Percentiles rank a stretch among this genome's conserved stretches.
These are phyloP conservation scores for Volucella inflata DNA, from an alignment of 2,888 invertebrate genomes.

Conservation along the genomic window DNA sequence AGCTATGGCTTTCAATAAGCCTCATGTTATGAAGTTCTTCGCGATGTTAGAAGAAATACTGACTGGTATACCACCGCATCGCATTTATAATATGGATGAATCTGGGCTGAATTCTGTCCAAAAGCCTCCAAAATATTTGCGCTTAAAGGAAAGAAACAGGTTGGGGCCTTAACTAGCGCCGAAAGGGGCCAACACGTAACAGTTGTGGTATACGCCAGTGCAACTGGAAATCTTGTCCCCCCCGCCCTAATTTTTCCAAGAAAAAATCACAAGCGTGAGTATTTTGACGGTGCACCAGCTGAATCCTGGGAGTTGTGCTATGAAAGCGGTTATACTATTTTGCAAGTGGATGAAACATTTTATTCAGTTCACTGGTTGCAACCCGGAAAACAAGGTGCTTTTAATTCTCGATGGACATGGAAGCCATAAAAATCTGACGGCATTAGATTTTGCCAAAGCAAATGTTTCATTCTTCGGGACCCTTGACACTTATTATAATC, in stretches of 20 bases:
- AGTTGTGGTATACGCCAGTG: slow-evolving; percentile 31
- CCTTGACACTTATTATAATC: slow-evolving; percentile 7
- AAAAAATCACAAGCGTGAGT: slow-evolving; percentile 8
- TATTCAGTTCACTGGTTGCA: slow-evolving; percentile 22
- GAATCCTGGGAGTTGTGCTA: slow-evolving; percentile 27
- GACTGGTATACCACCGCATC: too few relatives aligned
- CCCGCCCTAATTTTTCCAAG: slow-evolving; percentile 24
- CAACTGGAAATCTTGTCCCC: slow-evolving; percentile 33
- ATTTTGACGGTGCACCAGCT: slow-evolving; percentile 12
- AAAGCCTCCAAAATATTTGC: too few relatives aligned
- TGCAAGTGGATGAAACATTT: slow-evolving; percentile 15
- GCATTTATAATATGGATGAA: too few relatives aligned
- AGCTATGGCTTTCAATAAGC: too few relatives aligned
- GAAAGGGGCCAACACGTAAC: slow-evolving; percentile 43
- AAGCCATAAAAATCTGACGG: slow-evolving; percentile 13
- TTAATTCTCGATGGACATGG: too few relatives aligned
- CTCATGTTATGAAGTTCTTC: too few relatives aligned
- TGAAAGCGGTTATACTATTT: slow-evolving; percentile 21
- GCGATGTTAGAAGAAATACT: too few relatives aligned
- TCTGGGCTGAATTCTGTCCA: too few relatives aligned
- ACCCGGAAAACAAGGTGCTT: too few relatives aligned
- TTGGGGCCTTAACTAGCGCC: slow-evolving; percentile 29
- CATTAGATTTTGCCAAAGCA: slow-evolving; percentile 23
- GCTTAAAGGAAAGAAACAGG: too few relatives aligned
- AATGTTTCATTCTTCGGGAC: slow-evolving; percentile 12